Base-by-base conservation (phyloP, 2,888 invertebrate genomes). In the Galerucella calmariensis region DNA sequence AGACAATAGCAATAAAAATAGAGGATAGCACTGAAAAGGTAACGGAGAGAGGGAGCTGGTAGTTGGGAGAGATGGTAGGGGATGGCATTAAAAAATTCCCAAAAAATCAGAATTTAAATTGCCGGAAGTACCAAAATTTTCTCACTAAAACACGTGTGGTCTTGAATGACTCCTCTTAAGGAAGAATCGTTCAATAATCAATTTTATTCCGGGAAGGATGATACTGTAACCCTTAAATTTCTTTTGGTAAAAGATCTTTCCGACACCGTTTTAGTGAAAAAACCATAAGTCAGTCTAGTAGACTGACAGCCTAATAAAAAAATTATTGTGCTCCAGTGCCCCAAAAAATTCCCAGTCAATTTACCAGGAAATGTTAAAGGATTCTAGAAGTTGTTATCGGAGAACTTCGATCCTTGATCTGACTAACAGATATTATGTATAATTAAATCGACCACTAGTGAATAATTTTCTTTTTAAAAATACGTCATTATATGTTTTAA, bases 401-500 rank as follows among this genome's bases (percentile, higher is more conserved):
- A 16, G 63, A 65, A 46, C 41, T 44, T 65, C 46, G 63, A 65
- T 65, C 12, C 46, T 65, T 46, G 63, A 65, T 65, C 20, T 65
- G 63, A 65, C 44, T 65, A 65, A 65, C 20, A 46, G 63, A 65
- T 62, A 27, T 27, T 27, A 62, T 41, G n/a, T 65, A 65, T 65
- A 65, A 65, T 65, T 65, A 65, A 65, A 65, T 65, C 44, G 63
- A 65, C 63, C 63, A 46, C 63, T 44, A 65, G 46, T 65, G 63
- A 65, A 65, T 65, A 65, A 65, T 65, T 35, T 35, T 35, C 12
- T 11, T 65, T 46, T 65, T 20, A 20, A 56, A 16, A 56, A 56
- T 56, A 56, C 16, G 56, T 56, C 56, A 56, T 20, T 9, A 8
- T n/a, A n/a, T n/a, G 16, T 20, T 16, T 11, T 3, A 10, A 20